Percentiles rank a stretch among this genome's conserved stretches.
phyloP scores from a whole-genome alignment of 2,888 invertebrate genomes.

The Apoda limacodes region DNA sequence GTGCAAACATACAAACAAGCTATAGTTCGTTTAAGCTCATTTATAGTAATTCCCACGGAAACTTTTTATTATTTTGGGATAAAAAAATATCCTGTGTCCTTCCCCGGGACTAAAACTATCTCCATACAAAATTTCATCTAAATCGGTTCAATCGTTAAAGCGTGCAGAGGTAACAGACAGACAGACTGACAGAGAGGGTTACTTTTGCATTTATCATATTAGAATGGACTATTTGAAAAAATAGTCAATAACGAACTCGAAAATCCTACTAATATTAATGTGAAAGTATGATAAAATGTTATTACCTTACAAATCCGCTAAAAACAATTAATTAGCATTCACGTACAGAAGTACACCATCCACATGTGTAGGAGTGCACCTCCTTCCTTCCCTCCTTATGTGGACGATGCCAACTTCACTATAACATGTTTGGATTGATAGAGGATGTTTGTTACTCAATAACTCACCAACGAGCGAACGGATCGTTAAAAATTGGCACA shows the following conservation, averaged over 20 bases:
- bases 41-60: no score
- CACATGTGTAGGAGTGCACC: no score
- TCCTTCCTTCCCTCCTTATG: no score
- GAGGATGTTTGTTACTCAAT: constrained; percentile 1
- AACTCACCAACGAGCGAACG: not conserved
- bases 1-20: no score
- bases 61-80: no score
- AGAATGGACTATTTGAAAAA: not conserved
- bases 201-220: not conserved
- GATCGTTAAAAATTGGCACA: not conserved
- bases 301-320: no score
- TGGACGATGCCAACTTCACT: no score
- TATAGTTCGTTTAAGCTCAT: no score
- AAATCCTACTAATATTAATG: not conserved
- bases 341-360: no score
- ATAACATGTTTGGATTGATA: not conserved
- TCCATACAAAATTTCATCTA: not conserved
- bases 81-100: not conserved
- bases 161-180: not conserved
- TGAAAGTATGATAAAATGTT: constrained; percentile 1
- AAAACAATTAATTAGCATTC: no score
- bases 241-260: no score
- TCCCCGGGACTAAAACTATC: not conserved
- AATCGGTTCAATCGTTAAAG: not conserved
- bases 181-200: not conserved